phyloP scores from a whole-genome alignment of 2,113 vertebrate species.

The Hassar affinis region DNA sequence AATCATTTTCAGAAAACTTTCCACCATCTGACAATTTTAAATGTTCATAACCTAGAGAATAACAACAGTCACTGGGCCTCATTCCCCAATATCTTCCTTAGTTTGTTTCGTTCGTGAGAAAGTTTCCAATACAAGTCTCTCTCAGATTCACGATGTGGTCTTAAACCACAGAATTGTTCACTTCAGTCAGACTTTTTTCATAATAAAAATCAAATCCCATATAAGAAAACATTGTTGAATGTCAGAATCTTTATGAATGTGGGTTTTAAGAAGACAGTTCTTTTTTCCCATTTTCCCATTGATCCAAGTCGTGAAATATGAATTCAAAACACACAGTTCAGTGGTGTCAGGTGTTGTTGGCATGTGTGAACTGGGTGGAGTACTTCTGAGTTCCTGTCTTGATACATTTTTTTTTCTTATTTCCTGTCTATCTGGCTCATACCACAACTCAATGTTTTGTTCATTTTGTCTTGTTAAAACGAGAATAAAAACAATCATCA shows the following conservation, averaged over 20 bases:
- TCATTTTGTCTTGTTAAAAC: not conserved
- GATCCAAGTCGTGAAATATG: not conserved
- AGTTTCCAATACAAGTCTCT: no score
- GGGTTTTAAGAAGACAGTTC: no score
- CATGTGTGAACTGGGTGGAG: slow-evolving; percentile 41
- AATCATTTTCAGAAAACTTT: not conserved
- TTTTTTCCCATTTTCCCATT: not conserved
- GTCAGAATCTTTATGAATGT: no score
- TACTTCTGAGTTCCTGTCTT: slow-evolving; percentile 35
- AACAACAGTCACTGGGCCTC: not conserved
- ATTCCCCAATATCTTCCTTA: no score
- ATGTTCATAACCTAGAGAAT: not conserved
- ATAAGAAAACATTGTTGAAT: no score
- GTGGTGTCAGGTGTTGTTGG: slow-evolving; percentile 28
- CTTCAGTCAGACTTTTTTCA: no score
- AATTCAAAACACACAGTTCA: not conserved
- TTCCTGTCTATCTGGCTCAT: slow-evolving; percentile 25
- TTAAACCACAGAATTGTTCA: no score
- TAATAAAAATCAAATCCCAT: no score
- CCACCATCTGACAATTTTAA: not conserved
- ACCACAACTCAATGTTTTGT: not conserved
- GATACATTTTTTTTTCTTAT: slow-evolving; percentile 11
- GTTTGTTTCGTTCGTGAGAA: no score
- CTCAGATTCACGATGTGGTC: no score
- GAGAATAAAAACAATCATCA: not conserved